Conservation (phyloP, 2,113 vertebrate species). For the Mesitornis unicolor region DNA sequence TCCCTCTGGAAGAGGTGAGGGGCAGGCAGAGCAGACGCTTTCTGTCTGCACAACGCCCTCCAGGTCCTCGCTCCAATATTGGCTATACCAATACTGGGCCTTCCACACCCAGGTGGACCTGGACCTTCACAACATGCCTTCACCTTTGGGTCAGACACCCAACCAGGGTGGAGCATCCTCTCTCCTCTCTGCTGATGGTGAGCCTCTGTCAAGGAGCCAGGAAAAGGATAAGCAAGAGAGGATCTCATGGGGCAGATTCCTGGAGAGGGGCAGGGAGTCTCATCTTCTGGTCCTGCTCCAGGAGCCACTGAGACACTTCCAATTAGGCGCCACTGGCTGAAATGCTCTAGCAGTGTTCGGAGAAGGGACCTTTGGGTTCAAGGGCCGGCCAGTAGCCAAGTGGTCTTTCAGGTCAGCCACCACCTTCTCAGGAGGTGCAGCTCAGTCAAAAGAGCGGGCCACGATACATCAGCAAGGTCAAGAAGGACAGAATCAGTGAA, state of each 20-base stretch:
- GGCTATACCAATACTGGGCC: neutral
- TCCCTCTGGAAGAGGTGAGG: neutral
- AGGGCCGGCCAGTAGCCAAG: neutral
- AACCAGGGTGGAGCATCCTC: neutral
- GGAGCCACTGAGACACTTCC: neutral
- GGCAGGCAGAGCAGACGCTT: neutral
- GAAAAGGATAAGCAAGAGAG: neutral
- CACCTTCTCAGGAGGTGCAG: neutral
- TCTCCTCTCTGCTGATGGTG: neutral
- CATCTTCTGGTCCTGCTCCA: neutral
- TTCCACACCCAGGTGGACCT: neutral
- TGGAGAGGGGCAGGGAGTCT: neutral
- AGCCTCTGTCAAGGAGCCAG: neutral
- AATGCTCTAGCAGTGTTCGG: neutral
- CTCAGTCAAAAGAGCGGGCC: neutral
- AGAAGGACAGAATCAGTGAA: neutral
- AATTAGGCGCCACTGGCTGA: neutral
- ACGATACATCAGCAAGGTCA: neutral
- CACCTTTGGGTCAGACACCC: neutral
- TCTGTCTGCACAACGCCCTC: neutral
- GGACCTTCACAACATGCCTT: neutral
- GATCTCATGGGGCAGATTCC: neutral
- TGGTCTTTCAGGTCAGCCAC: neutral
- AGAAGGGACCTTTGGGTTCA: neutral
- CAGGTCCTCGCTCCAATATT: accelerated